Percentiles rank a stretch among this genome's conserved stretches.
These are phyloP conservation scores for Pteronotus mesoamericanus DNA, from an alignment of 2,797 vertebrate species.

Conservation along the genomic window DNA sequence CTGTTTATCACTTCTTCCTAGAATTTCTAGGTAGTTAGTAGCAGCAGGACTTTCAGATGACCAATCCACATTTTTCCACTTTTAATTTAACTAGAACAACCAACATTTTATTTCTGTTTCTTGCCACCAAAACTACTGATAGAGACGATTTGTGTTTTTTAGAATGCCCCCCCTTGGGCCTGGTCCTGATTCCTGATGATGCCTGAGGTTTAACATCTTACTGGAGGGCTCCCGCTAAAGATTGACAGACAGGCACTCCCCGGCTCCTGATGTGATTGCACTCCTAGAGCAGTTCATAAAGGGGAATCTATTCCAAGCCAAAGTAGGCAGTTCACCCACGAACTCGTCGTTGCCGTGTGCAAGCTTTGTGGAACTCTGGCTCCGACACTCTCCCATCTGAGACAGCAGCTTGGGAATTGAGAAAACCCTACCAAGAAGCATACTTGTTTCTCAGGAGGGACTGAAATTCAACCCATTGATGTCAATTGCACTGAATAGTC, in stretches of 20 bases:
- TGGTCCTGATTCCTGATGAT: not conserved
- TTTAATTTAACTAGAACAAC: not conserved
- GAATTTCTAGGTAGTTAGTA: not conserved
- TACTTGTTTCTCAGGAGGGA: not conserved
- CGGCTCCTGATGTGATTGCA: not conserved
- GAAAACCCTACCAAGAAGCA: not conserved
- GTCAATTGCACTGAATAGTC: not conserved
- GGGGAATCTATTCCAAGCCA: not conserved
- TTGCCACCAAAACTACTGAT: not conserved
- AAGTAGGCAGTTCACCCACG: not conserved
- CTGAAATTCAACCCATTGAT: not conserved
- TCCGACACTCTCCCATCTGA: not conserved
- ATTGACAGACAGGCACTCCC: not conserved
- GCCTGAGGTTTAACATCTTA: not conserved
- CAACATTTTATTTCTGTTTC: not conserved
- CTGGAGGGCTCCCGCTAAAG: not conserved
- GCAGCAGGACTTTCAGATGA: not conserved
- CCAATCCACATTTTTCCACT: not conserved
- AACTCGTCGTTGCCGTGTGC: not conserved
- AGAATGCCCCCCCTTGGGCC: not conserved
- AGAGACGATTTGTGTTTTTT: not conserved
- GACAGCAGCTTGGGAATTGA: not conserved
- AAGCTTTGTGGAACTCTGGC: not conserved
- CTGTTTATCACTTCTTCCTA: not conserved
- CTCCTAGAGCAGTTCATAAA: not conserved